A percentile compares a stretch with the other conserved stretches of the same genome.
Conservation (phyloP, 2,888 invertebrate species). For the Theodoxus fluviatilis region DNA sequence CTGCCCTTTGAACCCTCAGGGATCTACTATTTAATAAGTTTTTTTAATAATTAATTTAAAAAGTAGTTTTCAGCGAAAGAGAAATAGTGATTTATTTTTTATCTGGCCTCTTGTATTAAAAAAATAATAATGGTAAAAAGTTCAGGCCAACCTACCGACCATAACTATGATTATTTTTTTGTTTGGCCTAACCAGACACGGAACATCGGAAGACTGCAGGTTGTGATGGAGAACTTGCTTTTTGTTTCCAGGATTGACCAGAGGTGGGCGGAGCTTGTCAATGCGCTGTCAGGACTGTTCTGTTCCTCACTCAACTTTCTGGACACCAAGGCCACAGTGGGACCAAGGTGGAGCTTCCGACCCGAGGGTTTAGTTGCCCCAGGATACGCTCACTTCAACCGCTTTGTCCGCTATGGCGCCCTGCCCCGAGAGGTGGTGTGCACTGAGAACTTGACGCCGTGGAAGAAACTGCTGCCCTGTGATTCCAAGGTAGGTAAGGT, state of each 20-base stretch:
- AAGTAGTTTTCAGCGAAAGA: too few species aligned
- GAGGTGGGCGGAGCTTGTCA: constrained; percentile 84
- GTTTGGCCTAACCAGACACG: too few species aligned
- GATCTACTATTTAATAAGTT: too few species aligned
- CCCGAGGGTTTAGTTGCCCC: constrained; percentile 75
- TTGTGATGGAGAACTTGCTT: not conserved
- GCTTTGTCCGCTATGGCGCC: constrained; percentile 76
- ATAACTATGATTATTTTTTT: too few species aligned
- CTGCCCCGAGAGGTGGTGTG: constrained; percentile 95
- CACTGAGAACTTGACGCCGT: constrained; percentile 98
- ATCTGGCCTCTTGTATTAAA: too few species aligned
- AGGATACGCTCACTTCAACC: constrained; percentile 66
- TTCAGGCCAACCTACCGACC: too few species aligned
- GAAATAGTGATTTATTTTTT: too few species aligned
- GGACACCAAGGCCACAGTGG: constrained; percentile 78
- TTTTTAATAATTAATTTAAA: too few species aligned
- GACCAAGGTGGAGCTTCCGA: constrained; percentile 82
- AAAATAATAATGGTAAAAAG: too few species aligned
- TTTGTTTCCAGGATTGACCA: constrained; percentile 74
- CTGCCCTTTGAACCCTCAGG: too few species aligned
- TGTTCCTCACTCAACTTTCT: constrained; percentile 97
- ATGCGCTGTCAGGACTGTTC: constrained; percentile 90
- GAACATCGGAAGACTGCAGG: too few species aligned
- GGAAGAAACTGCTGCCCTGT: constrained; percentile 96
- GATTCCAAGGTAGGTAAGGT: constrained; percentile 69